Base-by-base conservation (phyloP, 2,113 vertebrate genomes). In the human (Homo sapiens) region DNA sequence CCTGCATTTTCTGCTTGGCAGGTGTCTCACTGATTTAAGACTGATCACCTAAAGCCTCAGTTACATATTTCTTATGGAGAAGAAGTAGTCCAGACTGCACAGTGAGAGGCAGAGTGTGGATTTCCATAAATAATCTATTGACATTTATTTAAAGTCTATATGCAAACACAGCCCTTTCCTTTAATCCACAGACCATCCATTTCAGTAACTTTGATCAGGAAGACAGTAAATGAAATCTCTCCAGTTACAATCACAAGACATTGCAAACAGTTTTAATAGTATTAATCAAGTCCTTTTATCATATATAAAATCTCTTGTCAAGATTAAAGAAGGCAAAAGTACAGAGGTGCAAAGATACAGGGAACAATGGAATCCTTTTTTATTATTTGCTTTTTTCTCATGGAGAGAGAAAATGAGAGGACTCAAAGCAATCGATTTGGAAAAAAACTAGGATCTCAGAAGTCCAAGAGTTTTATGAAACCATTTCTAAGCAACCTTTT, bases 121-220 rank as follows among this genome's bases (percentile, higher is more conserved):
- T 96, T 97, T 97, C 97, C 92, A 93, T 85, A 80, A 94, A 90
- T 79, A 90, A 89, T 72, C 68, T 97, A 95, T 95, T 97, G 95
- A 96, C 89, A 98, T 96, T 94, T 84, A 97, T n/a, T 95, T 97
- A 86, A 98, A 97, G 94, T 90, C 18, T 80, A 93, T 97, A 98
- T 97, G 94, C 82, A 98, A 97, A 97, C 93, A 96, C 20, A 83
- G 20, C 16, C 23, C 8, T 97, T 97, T 92, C n/a, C 88, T 98
- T 98, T 98, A 96, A 94, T 97, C 94, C 93, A 93, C 84, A 96
- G 76, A 79, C 89, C 94, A 87, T 87, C 72, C 93, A 68, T 96
- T 98, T 98, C 90, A 97, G 14, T 97, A 97, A 94, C 95, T 97
- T 96, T 97, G 76, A 90, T 90, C 93, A 98, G 82, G 94, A 91